Base-by-base conservation (phyloP, 2,113 vertebrate genomes). In the Apeltes quadracus region DNA sequence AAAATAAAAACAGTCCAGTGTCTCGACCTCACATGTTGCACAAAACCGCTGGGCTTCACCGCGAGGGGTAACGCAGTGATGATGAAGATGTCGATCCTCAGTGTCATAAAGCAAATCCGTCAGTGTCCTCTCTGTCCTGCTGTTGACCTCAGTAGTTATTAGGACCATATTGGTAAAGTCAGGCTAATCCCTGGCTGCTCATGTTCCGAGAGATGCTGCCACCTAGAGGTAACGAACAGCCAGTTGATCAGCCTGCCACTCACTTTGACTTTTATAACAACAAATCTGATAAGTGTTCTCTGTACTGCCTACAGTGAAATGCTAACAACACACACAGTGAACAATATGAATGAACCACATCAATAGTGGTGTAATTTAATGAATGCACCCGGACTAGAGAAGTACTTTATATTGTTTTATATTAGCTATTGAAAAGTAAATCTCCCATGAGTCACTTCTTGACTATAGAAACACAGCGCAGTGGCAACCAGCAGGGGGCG, bases 401-500 rank as follows among this genome's bases (percentile, higher is more conserved):
- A 18, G 14, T 11, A 23, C 5, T 62, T 51, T 23, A 38, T 20
- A 11, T 2, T 23, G 23, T 57, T 44, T 13, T 20, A 11, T 5
- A n/a, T 32, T 20, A 1, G 32, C 14, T 13, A 16, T 1, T 12
- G 12, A 27, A 62, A 41, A 12, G 3, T 20, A 18, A 0, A 59
- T 25, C 3, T 34, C 0, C 7, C 15, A 3, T 32, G 5, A n/a
- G 10, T 67, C 54, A 67, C 39, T 20, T 34, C 1, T 5, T 25
- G 15, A 39, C 10, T 18, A 10, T 1, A 16, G 2, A 18, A 22
- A 59, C 54, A 15, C 57, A 39, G 16, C 36, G 20, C 32, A 66
- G 36, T 7, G 36, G 7, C 0, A 36, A 55, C 85, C 85, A 76
- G 76, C 73, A 73, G 76, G 76, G 8, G 83, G 78, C 78, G 48